Conservation (phyloP, 2,797 vertebrate genomes). For the Amazona ochrocephala region DNA sequence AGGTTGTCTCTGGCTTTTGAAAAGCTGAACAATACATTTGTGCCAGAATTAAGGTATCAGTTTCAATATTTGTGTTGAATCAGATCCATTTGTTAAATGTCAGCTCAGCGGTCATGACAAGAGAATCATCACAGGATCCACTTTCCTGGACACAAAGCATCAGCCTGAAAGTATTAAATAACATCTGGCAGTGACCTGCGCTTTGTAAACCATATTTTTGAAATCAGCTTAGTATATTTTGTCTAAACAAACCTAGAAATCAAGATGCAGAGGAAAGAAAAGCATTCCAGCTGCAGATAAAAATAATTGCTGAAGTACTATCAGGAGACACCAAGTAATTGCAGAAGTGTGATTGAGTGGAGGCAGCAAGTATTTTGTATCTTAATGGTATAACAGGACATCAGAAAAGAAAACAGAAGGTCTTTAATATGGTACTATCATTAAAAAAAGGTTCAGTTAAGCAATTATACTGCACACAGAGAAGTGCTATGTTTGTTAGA, state of each 20-base stretch:
- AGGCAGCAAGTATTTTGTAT: slow-evolving; percentile 56
- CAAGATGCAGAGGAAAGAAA: slow-evolving; percentile 28
- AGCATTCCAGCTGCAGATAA: slow-evolving; percentile 56
- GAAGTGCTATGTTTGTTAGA: slow-evolving; percentile 69
- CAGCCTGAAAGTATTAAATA: slow-evolving; percentile 30
- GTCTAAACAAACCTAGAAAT: slow-evolving; percentile 57
- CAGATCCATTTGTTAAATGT: slow-evolving; percentile 11
- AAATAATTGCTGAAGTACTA: slow-evolving; percentile 57
- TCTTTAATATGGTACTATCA: slow-evolving; percentile 50
- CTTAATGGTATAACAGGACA: slow-evolving; percentile 34
- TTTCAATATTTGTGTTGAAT: slow-evolving; percentile 33
- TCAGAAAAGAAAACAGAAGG: slow-evolving; percentile 57
- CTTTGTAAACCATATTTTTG: slow-evolving; percentile 40
- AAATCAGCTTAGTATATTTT: slow-evolving; percentile 48
- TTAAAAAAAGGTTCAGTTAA: slow-evolving; percentile 46
- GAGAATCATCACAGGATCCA: neutral
- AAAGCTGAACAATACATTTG: neutral
- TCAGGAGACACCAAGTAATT: slow-evolving; percentile 16
- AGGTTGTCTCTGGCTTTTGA: neutral
- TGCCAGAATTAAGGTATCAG: neutral
- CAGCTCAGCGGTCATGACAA: neutral
- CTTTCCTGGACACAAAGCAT: neutral
- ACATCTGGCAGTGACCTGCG: slow-evolving; percentile 42
- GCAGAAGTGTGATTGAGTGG: slow-evolving; percentile 29
- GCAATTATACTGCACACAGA: slow-evolving; percentile 54